Base-by-base conservation (phyloP, 92 coral and sea anemone genomes). In the Actinostola sp. region DNA sequence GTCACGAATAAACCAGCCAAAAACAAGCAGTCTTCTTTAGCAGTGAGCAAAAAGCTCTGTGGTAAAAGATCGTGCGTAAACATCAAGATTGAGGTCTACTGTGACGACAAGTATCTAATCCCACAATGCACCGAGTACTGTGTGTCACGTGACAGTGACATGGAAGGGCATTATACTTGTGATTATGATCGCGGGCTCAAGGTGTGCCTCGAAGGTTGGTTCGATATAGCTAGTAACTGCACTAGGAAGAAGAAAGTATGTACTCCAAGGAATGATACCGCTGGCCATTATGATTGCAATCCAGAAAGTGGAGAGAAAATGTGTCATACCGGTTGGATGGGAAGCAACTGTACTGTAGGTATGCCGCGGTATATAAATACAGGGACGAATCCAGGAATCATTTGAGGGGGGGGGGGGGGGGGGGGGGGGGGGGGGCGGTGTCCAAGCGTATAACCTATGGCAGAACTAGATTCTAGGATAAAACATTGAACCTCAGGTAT, bases 171-270 rank as follows among this genome's bases (percentile, higher is more conserved):
- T 59, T 92, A 84, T 55, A 34, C 71, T 1, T 92, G 97, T 55
- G 76, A 92, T 74, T 84, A 84, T 39, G 67, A 58, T n/a, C 61
- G 30, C 20, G 93, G 97, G 24, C 73, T 67, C 26, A 92, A 84
- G 58, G 75, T 77, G 10, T 92, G 97, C 51, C 60, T 56, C 39
- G 86, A 88, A 23, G 83, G 90, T 6, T 92, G 97, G 97, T 92
- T 87, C 63, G 97, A 86, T 71, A 66, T 70, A 0, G 19, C 25
- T 0, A 63, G 72, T 21, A 75, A 89, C 71, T 89, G 95, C 46
- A 79, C 80, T 14, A 84, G 75, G 69, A 81, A 83, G 63, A 84
- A 63, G 58, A 77, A 84, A 67, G 74, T 67, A 52, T 93, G 98
- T 51, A 66, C 76, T 51, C 80, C 91, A 21, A 86, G 86, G 53